Evolutionary conservation across 1,140 invertebrate species (phyloP).

Genomic region (Aphis craccivora): DNA sequence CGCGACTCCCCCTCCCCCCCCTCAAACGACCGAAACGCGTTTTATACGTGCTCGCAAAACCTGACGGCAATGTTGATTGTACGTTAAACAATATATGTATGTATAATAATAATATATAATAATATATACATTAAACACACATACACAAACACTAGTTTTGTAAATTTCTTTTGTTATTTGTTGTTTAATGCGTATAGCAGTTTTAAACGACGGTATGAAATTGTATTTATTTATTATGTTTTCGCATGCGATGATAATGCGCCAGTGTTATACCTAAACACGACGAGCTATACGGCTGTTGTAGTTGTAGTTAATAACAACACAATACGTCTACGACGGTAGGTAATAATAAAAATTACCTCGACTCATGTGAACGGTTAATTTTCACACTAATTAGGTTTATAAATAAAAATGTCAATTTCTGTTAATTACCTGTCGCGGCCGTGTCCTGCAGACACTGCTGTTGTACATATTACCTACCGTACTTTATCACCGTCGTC

Average conservation of each 20-base stretch:
- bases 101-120: neutral
- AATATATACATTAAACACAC: neutral
- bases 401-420: neutral
- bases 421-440: neutral
- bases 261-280: neutral
- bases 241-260: neutral
- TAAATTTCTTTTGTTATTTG: conserved; percentile 10
- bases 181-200: neutral
- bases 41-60: neutral
- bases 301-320: neutral
- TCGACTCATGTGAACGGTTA: neutral
- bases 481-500: neutral
- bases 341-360: neutral
- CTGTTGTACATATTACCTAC: too few relatives aligned
- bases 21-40: neutral
- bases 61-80: neutral
- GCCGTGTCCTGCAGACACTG: too few relatives aligned
- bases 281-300: too few relatives aligned
- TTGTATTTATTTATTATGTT: neutral
- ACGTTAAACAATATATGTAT: neutral
- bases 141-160: neutral
- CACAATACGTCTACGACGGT: neutral
- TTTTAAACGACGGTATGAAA: neutral
- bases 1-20: too few relatives aligned
- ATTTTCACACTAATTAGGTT: neutral